These are phyloP conservation scores for Galeruca laticollis DNA, from an alignment of 2,888 invertebrate genomes.

Conservation along the genomic window DNA sequence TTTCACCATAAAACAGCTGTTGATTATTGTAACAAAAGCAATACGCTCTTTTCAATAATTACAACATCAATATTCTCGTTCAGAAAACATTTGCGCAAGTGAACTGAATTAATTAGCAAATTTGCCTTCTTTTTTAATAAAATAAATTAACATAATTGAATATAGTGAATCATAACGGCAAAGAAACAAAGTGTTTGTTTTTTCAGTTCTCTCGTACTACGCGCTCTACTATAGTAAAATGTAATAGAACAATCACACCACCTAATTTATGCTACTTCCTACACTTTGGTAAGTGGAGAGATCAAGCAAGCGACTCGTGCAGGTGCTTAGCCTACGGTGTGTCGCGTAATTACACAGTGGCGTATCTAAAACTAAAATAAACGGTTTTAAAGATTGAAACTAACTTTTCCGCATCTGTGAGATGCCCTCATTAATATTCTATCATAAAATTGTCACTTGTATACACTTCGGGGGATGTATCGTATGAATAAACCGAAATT, in stretches of 20 bases:
- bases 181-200: conserved; percentile 21
- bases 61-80: neutral
- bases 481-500: too few species aligned
- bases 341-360: conserved; percentile 50
- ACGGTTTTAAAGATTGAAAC: too few species aligned
- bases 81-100: neutral
- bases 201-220: conserved; percentile 29
- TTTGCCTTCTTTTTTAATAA: neutral
- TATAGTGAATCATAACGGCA: conserved; percentile 40
- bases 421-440: too few species aligned
- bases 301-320: conserved; percentile 49
- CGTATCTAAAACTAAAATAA: conserved; percentile 41
- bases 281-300: conserved; percentile 29
- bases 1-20: neutral
- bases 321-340: conserved; percentile 56
- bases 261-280: conserved; percentile 44
- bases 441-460: too few species aligned
- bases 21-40: neutral
- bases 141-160: conserved; percentile 27
- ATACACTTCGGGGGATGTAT: too few species aligned
- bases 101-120: neutral
- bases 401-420: too few species aligned
- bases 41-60: neutral
- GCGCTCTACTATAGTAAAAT: conserved; percentile 40
- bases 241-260: conserved; percentile 42